Base-by-base conservation (phyloP, 2,113 vertebrate species). In the Eidolon helvum region DNA sequence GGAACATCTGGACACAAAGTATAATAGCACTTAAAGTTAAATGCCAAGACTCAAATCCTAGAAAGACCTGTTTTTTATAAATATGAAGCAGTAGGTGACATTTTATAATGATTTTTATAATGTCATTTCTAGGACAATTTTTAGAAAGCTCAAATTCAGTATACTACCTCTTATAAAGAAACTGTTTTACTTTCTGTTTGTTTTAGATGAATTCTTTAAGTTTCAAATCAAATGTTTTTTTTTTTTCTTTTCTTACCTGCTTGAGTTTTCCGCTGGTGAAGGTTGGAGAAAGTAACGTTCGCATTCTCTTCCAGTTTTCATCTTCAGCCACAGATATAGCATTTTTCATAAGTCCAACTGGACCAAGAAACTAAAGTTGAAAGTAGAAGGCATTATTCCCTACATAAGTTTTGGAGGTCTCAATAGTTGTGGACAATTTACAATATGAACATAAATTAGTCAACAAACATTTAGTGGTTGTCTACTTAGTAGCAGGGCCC, bases 231-330 rank as follows among this genome's bases (percentile, higher is more conserved):
- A 43, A n/a, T 43, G 0, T n/a, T 11, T 48, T 48, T 48, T 28
- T 10, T 4, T 50, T 50, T 30, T 66, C 48, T 57, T 84, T 69
- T 3, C 78, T 98, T 95, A 99, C 99, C 98, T 99, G 99, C 95
- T 99, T 99, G 19, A 99, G 98, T 65, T 99, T 99, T 40, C 99
- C 99, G 0, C 98, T 99, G 96, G 99, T 99, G 98, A 99, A 99
- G 9, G 98, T 98, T 40, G 99, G 99, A 0, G 99, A 99, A 16
- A 99, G 98, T n/a, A 99, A 61, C 0, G 98, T 98, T 0, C 99
- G 98, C 33, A 99, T 94, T 96, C 98, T 98, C 95, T 98, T 99
- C 99, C 99, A 99, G 0, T 99, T 59, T 0, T 99, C 99, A 7
- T 99, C 98, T 19, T 99, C 85, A 15, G 98, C 95, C 8, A 98